Evolutionary conservation across 2,888 invertebrate species (phyloP), one percentile per base, ranked within the genome.

Genomic region (Ophion ventricosus): DNA sequence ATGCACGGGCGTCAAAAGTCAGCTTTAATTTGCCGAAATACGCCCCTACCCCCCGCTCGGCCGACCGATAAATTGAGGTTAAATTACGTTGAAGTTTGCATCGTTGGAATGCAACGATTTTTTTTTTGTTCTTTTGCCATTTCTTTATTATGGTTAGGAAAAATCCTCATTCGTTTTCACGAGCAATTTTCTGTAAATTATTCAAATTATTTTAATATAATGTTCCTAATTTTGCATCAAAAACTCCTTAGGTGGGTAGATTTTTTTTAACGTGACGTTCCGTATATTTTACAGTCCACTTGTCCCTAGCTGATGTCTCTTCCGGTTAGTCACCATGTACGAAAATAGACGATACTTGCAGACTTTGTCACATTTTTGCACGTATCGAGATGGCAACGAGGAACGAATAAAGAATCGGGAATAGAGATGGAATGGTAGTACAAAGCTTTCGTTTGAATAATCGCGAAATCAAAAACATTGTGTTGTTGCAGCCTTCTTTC

Each of bases 311-410:
- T 35, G 10, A 29, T 66, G 23, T 54, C 54, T 54, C 26, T 69
- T 75, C 75, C 75, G 17, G 56, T 75, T 75, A 77, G 77, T 77
- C 77, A 77, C 14, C 26, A 26, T 29, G 59, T 66, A 43, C 59
- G 49, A 56, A 69, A 69, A 77, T 77, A 77, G 29, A n/a, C 4
- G 29, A 29, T 26, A 59, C 26, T 20, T 20, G 14, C 29, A 20
- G n/a, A 40, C 1, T 57, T 59, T 40, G 40, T 73, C 59, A 43
- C 73, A 61, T 43, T 43, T 59, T 43, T 14, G 40, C 72, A 26
- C 23, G 57, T 29, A 7, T 14, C 57, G n/a, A 5, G 35, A 72
- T 66, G 43, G n/a, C 20, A 43, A 43, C 43, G 43, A 43, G 14
- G 11, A 14, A 14, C 35, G 35, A 35, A 35, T 35, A 35, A 35